Conservation (phyloP, 2,797 vertebrate species). For the Melanotaenia pygmaea region DNA sequence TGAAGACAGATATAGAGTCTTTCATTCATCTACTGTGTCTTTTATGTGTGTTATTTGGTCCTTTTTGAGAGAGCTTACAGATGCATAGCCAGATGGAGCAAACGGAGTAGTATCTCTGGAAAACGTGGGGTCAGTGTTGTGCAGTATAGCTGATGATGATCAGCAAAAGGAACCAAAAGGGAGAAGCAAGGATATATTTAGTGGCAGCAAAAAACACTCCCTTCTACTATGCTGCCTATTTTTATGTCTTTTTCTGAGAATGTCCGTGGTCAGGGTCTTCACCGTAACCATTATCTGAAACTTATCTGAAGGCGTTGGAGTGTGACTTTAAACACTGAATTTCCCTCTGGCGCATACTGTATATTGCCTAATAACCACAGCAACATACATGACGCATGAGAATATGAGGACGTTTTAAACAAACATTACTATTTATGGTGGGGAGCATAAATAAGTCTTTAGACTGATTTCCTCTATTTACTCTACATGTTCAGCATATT, state of each 20-base stretch:
- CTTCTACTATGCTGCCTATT: too few species aligned
- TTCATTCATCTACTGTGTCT: not conserved
- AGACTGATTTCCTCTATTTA: slow-evolving; percentile 12
- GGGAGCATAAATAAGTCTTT: not conserved
- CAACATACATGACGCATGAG: not conserved
- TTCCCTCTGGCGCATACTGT: too few species aligned
- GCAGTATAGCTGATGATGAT: not conserved
- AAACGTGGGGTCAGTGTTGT: too few species aligned
- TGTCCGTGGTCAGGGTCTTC: too few species aligned
- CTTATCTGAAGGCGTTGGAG: too few species aligned
- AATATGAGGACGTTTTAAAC: not conserved
- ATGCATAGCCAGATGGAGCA: not conserved
- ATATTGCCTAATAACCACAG: too few species aligned
- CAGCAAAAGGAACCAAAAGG: not conserved
- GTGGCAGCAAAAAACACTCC: too few species aligned
- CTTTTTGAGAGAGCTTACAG: not conserved
- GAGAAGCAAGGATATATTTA: not conserved
- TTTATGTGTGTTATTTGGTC: not conserved
- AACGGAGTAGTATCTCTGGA: too few species aligned
- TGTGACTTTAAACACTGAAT: too few species aligned
- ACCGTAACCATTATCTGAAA: too few species aligned
- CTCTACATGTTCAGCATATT: slow-evolving; percentile 44
- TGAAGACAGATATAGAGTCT: not conserved
- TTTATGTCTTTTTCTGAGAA: too few species aligned
- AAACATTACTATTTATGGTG: not conserved